Base-by-base conservation (phyloP, 2,797 vertebrate species). In the Poeciliopsis infans region DNA sequence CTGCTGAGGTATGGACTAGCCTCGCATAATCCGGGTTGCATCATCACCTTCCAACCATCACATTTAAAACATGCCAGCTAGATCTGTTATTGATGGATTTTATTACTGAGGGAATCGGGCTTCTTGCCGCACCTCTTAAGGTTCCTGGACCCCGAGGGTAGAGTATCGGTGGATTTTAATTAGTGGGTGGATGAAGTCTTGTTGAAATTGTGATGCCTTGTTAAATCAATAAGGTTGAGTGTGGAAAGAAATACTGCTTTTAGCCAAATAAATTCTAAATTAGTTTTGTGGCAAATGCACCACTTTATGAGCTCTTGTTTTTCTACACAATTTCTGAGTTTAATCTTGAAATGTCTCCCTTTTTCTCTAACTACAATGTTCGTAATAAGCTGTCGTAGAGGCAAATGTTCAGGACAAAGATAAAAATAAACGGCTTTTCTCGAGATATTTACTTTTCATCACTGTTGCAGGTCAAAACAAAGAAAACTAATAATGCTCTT, bases 1-100 rank as follows among this genome's bases (percentile, higher is more conserved):
- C 96, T 31, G 93, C 97, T 2, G 97, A 97, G 93, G 96, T 96
- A 83, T 0, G 3, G 57, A 39, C 66, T 25, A 53, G 13, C 39
- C 20, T 7, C 7, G 2, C 46, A 33, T 31, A 61, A 61, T 28
- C 13, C 55, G 28, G 15, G 28, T n/a, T 18, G 7, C 31, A 36
- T 64, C 31, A 20, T 7, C 36, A 23, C 36, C 64, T 25, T 12
- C 7, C 64, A 36, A 23, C 7, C 16, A 16, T 36, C 28, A 5
- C 64, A 39, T 66, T 11, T 66, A 39, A 66, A 23, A 66, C 61
- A 23, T 11, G 5, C 20, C 20, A 2, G 20, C 8, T 25, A 36
- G 20, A 23, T 20, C 31, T 64, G 31, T 8, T 64, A 15, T 64
- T 36, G 16, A 36, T 2, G 7, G 31, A 64, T 41, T 39, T 68